Percentiles rank a stretch among this genome's conserved stretches.
Evolutionary conservation across 2,888 invertebrate genomes (phyloP).

Genomic region (Allophyes oxyacanthae): DNA sequence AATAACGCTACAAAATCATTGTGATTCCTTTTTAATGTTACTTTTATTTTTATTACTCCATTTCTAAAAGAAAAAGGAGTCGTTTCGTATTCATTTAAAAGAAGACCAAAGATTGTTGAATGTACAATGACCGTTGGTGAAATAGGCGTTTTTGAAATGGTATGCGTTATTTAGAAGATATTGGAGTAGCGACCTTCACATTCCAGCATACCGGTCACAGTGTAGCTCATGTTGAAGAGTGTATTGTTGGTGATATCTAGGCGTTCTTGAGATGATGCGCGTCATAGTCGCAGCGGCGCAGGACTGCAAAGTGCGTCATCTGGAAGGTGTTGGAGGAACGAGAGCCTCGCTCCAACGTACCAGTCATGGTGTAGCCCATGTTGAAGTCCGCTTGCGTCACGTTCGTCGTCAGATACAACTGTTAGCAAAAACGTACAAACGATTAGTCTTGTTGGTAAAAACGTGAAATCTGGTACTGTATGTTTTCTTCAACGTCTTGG

Average conservation of each 20-base stretch:
- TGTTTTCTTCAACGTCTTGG: too few relatives aligned
- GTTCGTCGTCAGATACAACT: constrained; percentile 93
- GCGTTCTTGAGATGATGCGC: constrained; percentile 84
- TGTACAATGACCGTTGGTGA: too few relatives aligned
- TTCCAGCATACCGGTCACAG: too few relatives aligned
- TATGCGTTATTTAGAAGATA: too few relatives aligned
- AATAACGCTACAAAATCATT: too few relatives aligned
- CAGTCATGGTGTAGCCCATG: constrained; percentile 97
- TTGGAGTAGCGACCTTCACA: too few relatives aligned
- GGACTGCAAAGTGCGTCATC: constrained; percentile 96
- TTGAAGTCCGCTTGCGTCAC: constrained; percentile 96
- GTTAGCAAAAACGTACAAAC: neutral
- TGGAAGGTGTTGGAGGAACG: constrained; percentile 94
- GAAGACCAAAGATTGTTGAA: constrained; percentile 23
- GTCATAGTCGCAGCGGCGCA: constrained; percentile 93
- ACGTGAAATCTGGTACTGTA: neutral
- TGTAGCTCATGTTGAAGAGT: neutral
- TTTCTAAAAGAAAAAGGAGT: too few relatives aligned
- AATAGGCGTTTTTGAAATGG: too few relatives aligned
- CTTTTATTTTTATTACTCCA: too few relatives aligned
- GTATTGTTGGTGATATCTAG: constrained; percentile 51
- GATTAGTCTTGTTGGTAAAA: neutral
- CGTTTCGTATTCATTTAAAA: too few relatives aligned
- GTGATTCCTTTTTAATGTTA: too few relatives aligned
- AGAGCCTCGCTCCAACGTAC: constrained; percentile 94